Evolutionary conservation across 2,888 invertebrate species (phyloP), one percentile per base, ranked within the genome.

Genomic region (Cartodere bifasciata): DNA sequence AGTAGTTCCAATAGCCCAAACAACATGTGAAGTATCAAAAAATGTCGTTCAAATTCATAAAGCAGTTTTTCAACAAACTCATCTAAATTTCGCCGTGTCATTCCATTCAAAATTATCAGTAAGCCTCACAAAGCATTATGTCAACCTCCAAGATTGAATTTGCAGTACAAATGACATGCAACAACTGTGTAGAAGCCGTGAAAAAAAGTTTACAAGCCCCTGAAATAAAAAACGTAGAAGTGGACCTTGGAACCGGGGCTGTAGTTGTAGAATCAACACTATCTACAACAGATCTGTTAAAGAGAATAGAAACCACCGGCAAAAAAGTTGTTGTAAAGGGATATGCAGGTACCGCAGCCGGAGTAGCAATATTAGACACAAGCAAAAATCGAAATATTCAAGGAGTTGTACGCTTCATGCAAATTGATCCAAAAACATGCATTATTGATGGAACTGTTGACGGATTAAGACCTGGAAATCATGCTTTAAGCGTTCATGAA

Each of bases 401-500:
- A 47, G 90, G 90, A 1, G 78, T 91, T 10, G 68, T 88, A 4
- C 58, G 90, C 34, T 80, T 91, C 51, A 68, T 75, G 22, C 79
- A 84, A 59, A 57, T 64, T 0, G 50, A 58, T 39, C 62, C 67
- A 10, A 55, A 67, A 23, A 62, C 60, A 0, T 75, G 82, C 29
- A 65, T 90, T 1, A 68, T 87, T 2, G 91, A 91, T 51, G 90
- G 90, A 1, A 81, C 82, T 2, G 61, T 91, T 2, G 88, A 90
- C 60, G 85, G 86, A 0, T 62, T 91, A 24, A 43, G 62, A 0
- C 69, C 69, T 16, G 82, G 81, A 40, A 57, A 37, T 12, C 68
- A 75, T 50, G 63, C 64, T 3, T 50, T 77, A 23, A 67, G 65
- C 40, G 60, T 84, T 22, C 77, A 82, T 47, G 79, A 83, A 56